Conservation (phyloP, 2,888 invertebrate genomes). For the Zhuqinia jingwanae region DNA sequence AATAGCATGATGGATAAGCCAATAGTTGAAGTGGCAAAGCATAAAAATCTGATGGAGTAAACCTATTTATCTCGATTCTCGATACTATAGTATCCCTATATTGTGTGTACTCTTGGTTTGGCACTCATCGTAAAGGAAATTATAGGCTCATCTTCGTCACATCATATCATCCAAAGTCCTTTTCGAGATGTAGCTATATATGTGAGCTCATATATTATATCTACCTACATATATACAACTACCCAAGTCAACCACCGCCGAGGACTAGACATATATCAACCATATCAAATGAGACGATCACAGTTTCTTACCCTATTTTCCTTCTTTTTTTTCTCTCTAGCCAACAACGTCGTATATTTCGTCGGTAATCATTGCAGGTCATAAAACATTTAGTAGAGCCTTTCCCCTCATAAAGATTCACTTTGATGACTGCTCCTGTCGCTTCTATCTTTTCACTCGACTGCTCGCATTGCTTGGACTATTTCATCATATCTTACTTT, state of each 20-base stretch:
- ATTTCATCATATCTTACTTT: constrained; percentile 52
- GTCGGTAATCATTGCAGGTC: constrained; percentile 76
- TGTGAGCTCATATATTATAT: too few relatives aligned
- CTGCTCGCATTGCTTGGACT: constrained; percentile 38
- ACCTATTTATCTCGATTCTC: too few relatives aligned
- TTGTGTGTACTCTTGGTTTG: not conserved
- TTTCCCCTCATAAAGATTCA: constrained; percentile 79
- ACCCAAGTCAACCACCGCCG: not conserved
- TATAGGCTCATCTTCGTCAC: constrained; percentile 65
- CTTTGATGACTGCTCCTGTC: constrained; percentile 75
- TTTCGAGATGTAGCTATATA: not conserved
- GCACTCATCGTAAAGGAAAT: constrained; percentile 68
- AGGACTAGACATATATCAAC: not conserved
- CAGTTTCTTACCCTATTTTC: constrained; percentile 59
- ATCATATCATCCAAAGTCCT: constrained; percentile 19
- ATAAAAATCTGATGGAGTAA: too few relatives aligned
- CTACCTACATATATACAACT: too few relatives aligned
- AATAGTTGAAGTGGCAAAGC: not conserved
- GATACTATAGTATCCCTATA: too few relatives aligned
- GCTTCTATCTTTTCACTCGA: constrained; percentile 59
- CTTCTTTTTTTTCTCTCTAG: constrained; percentile 53
- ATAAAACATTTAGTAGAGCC: constrained; percentile 79
- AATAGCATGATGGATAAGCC: too few relatives aligned
- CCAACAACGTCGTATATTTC: constrained; percentile 54
- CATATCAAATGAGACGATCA: constrained; percentile 56